Evolutionary conservation across 2,888 invertebrate genomes (phyloP).

Genomic region (Maniola hyperantus): DNA sequence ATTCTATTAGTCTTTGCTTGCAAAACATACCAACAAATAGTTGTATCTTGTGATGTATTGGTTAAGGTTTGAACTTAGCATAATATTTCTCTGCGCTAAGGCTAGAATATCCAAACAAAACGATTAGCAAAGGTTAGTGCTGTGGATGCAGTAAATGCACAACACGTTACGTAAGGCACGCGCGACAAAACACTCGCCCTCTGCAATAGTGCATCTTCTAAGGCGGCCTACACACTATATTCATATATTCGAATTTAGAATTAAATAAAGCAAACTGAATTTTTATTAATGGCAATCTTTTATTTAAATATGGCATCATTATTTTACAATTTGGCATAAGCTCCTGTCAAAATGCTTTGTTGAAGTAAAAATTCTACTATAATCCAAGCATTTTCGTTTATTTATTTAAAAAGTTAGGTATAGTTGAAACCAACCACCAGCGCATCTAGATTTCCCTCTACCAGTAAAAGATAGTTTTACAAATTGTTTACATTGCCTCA

Average conservation of each 20-base stretch:
- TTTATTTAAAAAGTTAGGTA: no score
- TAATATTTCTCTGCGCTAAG: slow-evolving; percentile 50
- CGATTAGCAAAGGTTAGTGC: slow-evolving; percentile 68
- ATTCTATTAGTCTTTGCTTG: not conserved
- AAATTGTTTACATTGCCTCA: no score
- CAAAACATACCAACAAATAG: slow-evolving; percentile 4
- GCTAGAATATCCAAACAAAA: slow-evolving; percentile 51
- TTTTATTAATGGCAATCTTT: no score
- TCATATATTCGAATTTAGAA: no score
- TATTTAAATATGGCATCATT: no score
- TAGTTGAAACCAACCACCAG: not conserved
- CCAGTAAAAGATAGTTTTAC: no score
- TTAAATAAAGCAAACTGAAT: no score
- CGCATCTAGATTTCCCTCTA: not conserved
- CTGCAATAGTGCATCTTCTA: slow-evolving; percentile 50
- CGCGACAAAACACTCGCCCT: slow-evolving; percentile 56
- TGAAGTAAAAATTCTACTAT: no score
- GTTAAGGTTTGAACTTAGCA: not conserved
- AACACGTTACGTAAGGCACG: slow-evolving; percentile 60
- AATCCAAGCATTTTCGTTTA: no score
- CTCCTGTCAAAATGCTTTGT: no score
- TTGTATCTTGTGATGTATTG: slow-evolving; percentile 15
- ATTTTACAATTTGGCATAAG: no score
- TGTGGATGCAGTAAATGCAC: slow-evolving; percentile 68
- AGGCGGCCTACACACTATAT: slow-evolving; percentile 12